phyloP scores from a whole-genome alignment of 2,888 invertebrate genomes.

The Hymenopus coronatus region DNA sequence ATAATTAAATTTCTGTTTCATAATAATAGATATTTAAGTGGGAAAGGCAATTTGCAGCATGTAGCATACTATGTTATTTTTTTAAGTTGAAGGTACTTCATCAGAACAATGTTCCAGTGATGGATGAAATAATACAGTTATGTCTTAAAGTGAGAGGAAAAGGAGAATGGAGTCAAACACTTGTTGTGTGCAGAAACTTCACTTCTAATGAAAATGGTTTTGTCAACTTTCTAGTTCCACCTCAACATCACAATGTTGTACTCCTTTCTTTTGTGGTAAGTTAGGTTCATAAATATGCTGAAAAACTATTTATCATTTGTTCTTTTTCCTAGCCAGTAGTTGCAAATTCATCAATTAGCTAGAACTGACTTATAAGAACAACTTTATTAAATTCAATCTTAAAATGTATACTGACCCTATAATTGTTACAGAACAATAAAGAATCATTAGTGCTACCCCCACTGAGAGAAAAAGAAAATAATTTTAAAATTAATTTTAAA shows the following conservation, averaged over 20 bases:
- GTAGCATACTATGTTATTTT: background rate
- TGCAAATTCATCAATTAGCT: no score
- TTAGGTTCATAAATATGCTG: background rate
- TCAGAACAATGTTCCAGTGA: conserved; percentile 44
- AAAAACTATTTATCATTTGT: no score
- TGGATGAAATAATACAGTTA: conserved; percentile 45
- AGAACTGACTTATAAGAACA: no score
- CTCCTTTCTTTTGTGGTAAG: conserved; percentile 30
- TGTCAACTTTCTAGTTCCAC: conserved; percentile 46
- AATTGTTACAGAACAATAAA: no score
- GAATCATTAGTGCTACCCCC: no score
- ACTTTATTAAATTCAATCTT: no score
- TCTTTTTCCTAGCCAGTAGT: no score
- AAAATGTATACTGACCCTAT: no score
- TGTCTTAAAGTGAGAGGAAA: conserved; percentile 44
- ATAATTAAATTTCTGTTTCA: no score
- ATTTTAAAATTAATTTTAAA: no score
- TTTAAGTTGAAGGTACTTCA: conserved; percentile 43
- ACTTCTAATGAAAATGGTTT: conserved; percentile 45
- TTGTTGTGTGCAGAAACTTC: conserved; percentile 46
- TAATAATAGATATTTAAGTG: no score
- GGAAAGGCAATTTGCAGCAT: background rate
- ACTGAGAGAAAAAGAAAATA: no score
- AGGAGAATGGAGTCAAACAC: conserved; percentile 43
- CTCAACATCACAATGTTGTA: conserved; percentile 41